phyloP scores from a whole-genome alignment of 2,113 vertebrate genomes.

The Plestiodon gilberti region DNA sequence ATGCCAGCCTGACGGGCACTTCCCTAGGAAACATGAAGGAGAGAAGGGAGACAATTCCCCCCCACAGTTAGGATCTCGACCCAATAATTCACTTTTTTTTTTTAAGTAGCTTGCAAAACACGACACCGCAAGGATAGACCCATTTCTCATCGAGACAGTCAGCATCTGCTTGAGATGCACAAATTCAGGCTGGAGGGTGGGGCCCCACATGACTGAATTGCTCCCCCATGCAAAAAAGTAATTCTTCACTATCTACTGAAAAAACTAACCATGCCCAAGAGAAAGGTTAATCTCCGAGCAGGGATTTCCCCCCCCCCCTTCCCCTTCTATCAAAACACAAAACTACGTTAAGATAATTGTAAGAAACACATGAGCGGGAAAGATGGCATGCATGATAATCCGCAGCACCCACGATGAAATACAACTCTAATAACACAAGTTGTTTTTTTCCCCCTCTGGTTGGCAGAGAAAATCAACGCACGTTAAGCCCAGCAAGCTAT shows the following conservation, averaged over 20 bases:
- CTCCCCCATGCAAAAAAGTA: neutral
- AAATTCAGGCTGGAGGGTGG: neutral
- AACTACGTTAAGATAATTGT: too few relatives aligned
- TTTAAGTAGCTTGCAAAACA: neutral
- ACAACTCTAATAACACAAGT: too few relatives aligned
- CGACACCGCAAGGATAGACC: neutral
- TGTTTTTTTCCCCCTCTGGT: too few relatives aligned
- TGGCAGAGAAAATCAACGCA: too few relatives aligned
- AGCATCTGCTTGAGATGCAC: accelerated
- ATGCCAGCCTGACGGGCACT: conserved; percentile 96
- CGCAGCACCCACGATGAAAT: too few relatives aligned
- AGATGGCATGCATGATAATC: too few relatives aligned
- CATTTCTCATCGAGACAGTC: neutral
- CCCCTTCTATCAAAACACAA: too few relatives aligned
- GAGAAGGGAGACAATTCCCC: conserved; percentile 65
- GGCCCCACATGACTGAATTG: neutral
- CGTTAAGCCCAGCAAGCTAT: too few relatives aligned
- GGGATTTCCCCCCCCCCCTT: too few relatives aligned
- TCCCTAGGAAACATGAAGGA: conserved; percentile 89
- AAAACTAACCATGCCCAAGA: neutral
- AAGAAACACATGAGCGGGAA: too few relatives aligned
- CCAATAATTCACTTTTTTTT: neutral
- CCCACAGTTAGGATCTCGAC: conserved; percentile 75
- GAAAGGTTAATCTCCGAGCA: neutral
- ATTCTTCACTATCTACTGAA: too few relatives aligned